A percentile compares a stretch with the other conserved stretches of the same genome.
These are phyloP conservation scores for Luperina testacea DNA, from an alignment of 2,888 invertebrate species.

Conservation along the genomic window DNA sequence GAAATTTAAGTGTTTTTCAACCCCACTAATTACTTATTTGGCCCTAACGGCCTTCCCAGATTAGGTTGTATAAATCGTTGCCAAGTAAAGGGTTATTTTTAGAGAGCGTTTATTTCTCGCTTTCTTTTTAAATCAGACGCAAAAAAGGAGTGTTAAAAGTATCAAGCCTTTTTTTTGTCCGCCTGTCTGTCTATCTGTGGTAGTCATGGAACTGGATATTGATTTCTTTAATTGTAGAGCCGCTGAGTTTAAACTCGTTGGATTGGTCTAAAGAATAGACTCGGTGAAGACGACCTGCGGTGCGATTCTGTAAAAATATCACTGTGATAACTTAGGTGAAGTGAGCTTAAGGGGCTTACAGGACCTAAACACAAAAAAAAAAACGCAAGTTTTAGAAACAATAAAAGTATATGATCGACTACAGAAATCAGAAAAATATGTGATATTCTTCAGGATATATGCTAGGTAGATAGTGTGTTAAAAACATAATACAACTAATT, in stretches of 20 bases:
- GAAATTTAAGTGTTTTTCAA: slow-evolving; percentile 83
- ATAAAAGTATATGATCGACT: no score
- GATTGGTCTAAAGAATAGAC: not conserved
- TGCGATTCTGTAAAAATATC: no score
- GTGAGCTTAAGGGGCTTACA: no score
- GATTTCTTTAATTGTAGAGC: not conserved
- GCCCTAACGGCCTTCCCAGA: slow-evolving; percentile 74
- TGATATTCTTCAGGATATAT: no score
- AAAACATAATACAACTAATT: no score
- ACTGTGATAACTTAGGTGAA: no score
- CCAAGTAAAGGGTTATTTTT: slow-evolving; percentile 63
- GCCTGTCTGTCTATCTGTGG: not conserved
- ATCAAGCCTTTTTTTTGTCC: not conserved
- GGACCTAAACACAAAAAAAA: no score
- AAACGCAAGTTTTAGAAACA: no score
- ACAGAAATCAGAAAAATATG: no score
- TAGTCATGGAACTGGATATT: not conserved
- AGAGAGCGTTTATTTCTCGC: slow-evolving; percentile 54
- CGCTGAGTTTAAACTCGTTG: not conserved
- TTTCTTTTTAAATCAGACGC: slow-evolving; percentile 32
- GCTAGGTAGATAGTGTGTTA: no score
- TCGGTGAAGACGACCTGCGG: no score
- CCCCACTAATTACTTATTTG: slow-evolving; percentile 81
- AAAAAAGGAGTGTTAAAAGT: not conserved
- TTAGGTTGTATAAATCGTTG: slow-evolving; percentile 74